These are phyloP conservation scores for Malthinus seriepunctatus DNA, from an alignment of 2,888 invertebrate genomes.

Conservation along the genomic window DNA sequence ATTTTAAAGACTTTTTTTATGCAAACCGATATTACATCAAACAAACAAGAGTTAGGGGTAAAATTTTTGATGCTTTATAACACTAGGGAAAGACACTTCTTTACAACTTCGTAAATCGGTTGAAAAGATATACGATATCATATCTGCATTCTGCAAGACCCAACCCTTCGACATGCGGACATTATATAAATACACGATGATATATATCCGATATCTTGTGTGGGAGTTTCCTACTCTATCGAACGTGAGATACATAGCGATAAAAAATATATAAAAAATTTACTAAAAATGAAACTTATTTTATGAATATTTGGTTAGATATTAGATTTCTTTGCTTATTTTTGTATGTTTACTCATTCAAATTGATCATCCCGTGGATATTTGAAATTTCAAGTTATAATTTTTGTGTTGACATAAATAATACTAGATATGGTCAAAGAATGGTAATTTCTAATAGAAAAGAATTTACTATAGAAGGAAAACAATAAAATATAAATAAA, in stretches of 20 bases:
- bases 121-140: conserved; percentile 45
- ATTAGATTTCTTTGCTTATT: too few relatives aligned
- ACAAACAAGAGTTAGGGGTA: conserved; percentile 14
- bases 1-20: neutral
- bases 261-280: conserved; percentile 45
- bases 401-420: too few relatives aligned
- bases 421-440: too few relatives aligned
- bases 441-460: too few relatives aligned
- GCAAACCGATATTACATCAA: conserved; percentile 4
- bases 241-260: conserved; percentile 47
- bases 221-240: conserved; percentile 47
- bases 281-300: conserved; percentile 43
- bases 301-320: too few relatives aligned
- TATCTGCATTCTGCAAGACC: conserved; percentile 46
- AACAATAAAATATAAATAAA: too few relatives aligned
- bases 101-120: conserved; percentile 35
- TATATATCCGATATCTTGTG: conserved; percentile 46
- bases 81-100: conserved; percentile 26
- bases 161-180: conserved; percentile 45
- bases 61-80: conserved; percentile 16
- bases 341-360: too few relatives aligned
- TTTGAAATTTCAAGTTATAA: too few relatives aligned
- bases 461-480: too few relatives aligned
- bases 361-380: too few relatives aligned
- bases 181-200: conserved; percentile 49